Percentiles rank a stretch among this genome's conserved stretches.
Evolutionary conservation across 1,140 invertebrate species (phyloP).

Genomic region (Diabrotica undecimpunctata): DNA sequence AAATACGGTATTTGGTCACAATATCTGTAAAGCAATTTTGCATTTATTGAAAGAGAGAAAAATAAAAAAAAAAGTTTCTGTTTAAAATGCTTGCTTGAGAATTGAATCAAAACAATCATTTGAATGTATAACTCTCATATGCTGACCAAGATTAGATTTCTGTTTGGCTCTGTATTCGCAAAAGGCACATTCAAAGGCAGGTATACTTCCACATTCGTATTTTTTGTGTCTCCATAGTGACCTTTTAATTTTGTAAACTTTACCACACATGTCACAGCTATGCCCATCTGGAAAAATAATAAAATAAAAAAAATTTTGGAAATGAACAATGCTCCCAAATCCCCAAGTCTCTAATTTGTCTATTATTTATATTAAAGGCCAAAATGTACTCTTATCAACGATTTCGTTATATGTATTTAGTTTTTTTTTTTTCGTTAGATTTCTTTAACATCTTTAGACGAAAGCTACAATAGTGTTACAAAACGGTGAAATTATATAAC

Average conservation of each 20-base stretch:
- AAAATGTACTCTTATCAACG: too few relatives aligned
- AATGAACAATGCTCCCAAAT: background rate
- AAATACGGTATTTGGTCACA: too few relatives aligned
- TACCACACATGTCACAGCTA: conserved; percentile 58
- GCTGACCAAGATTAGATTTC: conserved; percentile 27
- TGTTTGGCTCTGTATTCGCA: conserved; percentile 48
- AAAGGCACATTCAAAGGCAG: conserved; percentile 49
- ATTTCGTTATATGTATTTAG: too few relatives aligned
- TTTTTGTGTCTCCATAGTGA: conserved; percentile 56
- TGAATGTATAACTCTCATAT: conserved; percentile 18
- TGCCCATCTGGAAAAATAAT: conserved; percentile 10
- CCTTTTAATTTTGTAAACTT: conserved; percentile 59
- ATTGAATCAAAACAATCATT: background rate
- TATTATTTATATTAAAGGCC: too few relatives aligned
- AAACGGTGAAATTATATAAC: too few relatives aligned
- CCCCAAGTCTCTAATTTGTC: too few relatives aligned
- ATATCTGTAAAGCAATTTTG: too few relatives aligned
- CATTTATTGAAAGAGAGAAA: too few relatives aligned
- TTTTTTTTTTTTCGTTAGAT: too few relatives aligned
- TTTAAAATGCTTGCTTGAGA: background rate
- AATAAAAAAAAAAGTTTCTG: too few relatives aligned
- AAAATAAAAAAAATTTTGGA: background rate
- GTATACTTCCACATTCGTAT: conserved; percentile 59
- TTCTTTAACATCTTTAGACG: too few relatives aligned
- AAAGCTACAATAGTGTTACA: too few relatives aligned